Evolutionary conservation across 2,113 vertebrate species (phyloP).

Genomic region (Leucosticte australis): DNA sequence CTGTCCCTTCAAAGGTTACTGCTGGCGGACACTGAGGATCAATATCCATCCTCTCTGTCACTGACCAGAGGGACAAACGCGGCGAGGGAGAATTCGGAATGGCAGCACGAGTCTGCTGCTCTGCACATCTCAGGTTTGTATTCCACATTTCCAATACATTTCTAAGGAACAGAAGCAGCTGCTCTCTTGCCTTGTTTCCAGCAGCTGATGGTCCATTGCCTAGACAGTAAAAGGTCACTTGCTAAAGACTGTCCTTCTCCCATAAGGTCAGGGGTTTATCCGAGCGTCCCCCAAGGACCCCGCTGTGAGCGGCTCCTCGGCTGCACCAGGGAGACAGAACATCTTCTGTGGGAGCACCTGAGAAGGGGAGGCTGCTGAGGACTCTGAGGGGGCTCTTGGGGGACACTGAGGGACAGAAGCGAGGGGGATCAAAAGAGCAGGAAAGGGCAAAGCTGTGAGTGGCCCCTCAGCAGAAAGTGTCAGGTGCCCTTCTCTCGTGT

Average conservation of each 20-base stretch:
- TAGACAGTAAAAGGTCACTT: background rate
- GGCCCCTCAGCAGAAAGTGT: background rate
- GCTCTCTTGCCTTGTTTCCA: background rate
- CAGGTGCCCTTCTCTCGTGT: rapidly evolving
- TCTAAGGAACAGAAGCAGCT: background rate
- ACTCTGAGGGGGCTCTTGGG: background rate
- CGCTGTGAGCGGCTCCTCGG: rapidly evolving
- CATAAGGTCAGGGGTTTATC: background rate
- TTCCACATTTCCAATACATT: background rate
- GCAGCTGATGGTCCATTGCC: background rate
- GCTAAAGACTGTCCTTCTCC: background rate
- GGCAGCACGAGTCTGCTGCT: background rate
- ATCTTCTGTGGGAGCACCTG: background rate
- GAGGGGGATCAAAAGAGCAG: background rate
- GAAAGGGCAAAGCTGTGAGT: background rate
- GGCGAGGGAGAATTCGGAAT: rapidly evolving
- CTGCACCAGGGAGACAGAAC: background rate
- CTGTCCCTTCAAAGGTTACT: conserved; percentile 79
- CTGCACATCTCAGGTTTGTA: rapidly evolving
- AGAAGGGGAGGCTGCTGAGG: background rate
- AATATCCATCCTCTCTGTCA: conserved; percentile 77
- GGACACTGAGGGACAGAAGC: background rate
- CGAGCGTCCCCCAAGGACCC: background rate
- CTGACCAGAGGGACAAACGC: background rate
- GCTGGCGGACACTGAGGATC: conserved; percentile 65